Evolutionary conservation across 2,113 vertebrate species (phyloP).

Genomic region (Chamaetylas fuelleborni): DNA sequence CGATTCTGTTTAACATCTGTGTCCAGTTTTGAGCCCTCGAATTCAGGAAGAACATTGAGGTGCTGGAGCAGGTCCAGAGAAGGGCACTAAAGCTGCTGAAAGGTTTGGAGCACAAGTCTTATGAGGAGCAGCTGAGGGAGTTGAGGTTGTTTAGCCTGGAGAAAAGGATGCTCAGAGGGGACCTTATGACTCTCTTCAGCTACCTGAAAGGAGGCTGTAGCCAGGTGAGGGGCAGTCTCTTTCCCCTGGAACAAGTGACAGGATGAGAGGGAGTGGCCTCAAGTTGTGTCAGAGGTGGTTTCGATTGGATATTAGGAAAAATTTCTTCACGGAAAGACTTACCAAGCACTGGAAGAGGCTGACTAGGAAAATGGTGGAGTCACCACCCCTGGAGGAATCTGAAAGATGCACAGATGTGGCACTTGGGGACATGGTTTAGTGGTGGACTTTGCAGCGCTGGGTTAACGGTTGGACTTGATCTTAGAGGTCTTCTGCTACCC

Average conservation of each 20-base stretch:
- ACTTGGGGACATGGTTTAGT: neutral
- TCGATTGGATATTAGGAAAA: neutral
- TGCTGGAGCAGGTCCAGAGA: neutral
- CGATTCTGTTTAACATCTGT: neutral
- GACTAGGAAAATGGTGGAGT: neutral
- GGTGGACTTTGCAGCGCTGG: neutral
- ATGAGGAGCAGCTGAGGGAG: neutral
- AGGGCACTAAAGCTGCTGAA: fast-evolving
- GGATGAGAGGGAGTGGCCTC: neutral
- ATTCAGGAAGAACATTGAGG: neutral
- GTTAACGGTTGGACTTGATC: neutral
- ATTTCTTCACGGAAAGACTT: neutral
- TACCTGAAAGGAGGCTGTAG: neutral
- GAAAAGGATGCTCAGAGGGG: neutral
- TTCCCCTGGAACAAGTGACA: neutral
- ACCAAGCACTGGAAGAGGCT: neutral
- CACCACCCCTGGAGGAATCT: neutral
- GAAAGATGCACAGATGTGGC: neutral
- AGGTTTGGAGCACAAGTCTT: neutral
- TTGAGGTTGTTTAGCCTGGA: neutral
- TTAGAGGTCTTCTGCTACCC: neutral
- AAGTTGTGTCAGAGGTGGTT: neutral
- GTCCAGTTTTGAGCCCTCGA: neutral
- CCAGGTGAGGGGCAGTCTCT: fast-evolving
- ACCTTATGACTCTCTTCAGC: neutral